Evolutionary conservation across 1,140 invertebrate genomes (phyloP), one percentile per base, ranked within the genome.

Genomic region (Lasaia peninsularis): DNA sequence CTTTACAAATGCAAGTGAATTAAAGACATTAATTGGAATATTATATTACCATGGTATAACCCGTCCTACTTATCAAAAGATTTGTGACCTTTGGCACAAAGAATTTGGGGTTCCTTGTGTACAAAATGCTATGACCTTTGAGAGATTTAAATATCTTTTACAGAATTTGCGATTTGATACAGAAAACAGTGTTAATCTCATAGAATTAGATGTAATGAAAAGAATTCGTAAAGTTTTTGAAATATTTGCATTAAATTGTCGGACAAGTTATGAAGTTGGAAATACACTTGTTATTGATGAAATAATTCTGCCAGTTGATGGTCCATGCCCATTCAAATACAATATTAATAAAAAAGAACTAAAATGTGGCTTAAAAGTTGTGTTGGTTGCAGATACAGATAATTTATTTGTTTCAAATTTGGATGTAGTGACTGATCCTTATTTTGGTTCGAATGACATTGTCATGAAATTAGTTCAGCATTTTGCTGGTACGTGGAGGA

Each of bases 11-110:
- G 56, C 75, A 31, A 56, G 59, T 53, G 90, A 91, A 86, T 75
- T 91, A 54, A 89, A 86, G 80, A 86, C 82, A 54, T 61, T 91
- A 31, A 81, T 92, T 66, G 90, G 89, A 28, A 75, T 91, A 58
- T 66, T 91, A 40, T 91, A 91, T 67, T 70, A 89, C 31, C 77
- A 81, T 61, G 89, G 91, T 2, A 78, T 90, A 61, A 75, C 84
- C 63, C 81, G 88, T 57, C 71, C 83, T 21, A 84, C 75, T 55
- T 81, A 85, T 78, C 75, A 86, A 52, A 87, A 89, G 68, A 71
- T 77, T 11, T 70, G 69, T 58, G 90, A 91, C 62, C 72, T 91
- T 53, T 88, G 80, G 79, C 71, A 75, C 24, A 78, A 83, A 58
- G 85, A 90, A 21, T 84, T 65, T 62, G 89, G 85, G 10, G 66